These are phyloP conservation scores for Charadrius vociferus DNA, from an alignment of 2,113 vertebrate species.

Conservation along the genomic window DNA sequence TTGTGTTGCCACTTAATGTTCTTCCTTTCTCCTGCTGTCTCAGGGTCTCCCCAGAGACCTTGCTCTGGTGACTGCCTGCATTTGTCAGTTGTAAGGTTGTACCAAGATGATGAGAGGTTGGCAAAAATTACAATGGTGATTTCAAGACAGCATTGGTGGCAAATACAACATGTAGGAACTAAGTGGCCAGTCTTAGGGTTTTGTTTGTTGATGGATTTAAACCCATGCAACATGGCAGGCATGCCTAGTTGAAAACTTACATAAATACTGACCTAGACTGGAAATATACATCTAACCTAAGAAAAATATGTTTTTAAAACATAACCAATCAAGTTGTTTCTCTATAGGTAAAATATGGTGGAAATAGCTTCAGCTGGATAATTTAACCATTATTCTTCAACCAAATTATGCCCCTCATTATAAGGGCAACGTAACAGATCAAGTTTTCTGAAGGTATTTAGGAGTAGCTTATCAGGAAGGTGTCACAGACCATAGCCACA, in stretches of 20 bases:
- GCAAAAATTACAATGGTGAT: background rate
- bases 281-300: background rate
- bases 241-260: background rate
- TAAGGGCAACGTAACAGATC: background rate
- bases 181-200: background rate
- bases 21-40: fast-evolving
- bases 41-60: background rate
- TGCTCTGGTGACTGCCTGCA: background rate
- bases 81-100: background rate
- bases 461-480: background rate
- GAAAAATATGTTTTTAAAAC: background rate
- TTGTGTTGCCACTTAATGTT: background rate
- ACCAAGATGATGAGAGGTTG: background rate
- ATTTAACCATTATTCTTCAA: background rate
- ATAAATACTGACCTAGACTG: background rate
- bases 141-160: background rate
- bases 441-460: background rate
- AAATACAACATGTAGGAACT: background rate
- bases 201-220: background rate
- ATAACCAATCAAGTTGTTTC: background rate
- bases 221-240: background rate
- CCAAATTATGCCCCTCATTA: background rate
- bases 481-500: background rate
- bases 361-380: background rate
- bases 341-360: background rate